Percentiles rank a stretch among this genome's conserved stretches.
Evolutionary conservation across 30 jellyfish, hydroid and myxozoan genomes (phyloP).

Genomic region (Morbakka virulenta): DNA sequence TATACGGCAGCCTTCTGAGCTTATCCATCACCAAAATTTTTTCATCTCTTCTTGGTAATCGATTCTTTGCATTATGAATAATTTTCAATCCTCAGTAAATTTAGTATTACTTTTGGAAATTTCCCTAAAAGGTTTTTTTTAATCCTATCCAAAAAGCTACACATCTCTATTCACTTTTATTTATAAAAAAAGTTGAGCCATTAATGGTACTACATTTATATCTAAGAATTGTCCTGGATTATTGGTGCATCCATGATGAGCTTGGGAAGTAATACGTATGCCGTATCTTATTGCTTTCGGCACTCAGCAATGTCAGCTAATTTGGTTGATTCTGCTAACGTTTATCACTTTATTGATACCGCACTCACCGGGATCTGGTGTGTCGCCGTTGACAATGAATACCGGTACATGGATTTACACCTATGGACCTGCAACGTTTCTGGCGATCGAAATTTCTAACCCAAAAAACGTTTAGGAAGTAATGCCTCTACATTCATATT

Average conservation of each 20-base stretch:
- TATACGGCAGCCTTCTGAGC: too few relatives aligned
- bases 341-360: constrained; percentile 11
- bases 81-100: too few relatives aligned
- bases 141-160: too few relatives aligned
- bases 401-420: constrained; percentile 1
- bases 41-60: too few relatives aligned
- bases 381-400: constrained; percentile 9
- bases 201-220: too few relatives aligned
- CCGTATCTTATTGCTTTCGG: constrained; percentile 7
- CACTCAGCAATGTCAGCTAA: constrained; percentile 22
- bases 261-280: constrained; percentile 13
- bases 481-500: constrained; percentile 1
- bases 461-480: neutral
- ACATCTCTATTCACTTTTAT: too few relatives aligned
- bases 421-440: constrained; percentile 12
- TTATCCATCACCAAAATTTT: too few relatives aligned
- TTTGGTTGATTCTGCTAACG: constrained; percentile 10
- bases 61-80: too few relatives aligned
- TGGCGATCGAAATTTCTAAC: constrained; percentile 14
- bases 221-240: too few relatives aligned
- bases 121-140: too few relatives aligned
- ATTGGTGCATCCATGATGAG: constrained; percentile 17
- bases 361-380: constrained; percentile 9
- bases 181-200: too few relatives aligned
- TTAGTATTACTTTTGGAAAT: too few relatives aligned